Evolutionary conservation across 2,113 vertebrate genomes (phyloP).

Genomic region (Corvus hawaiiensis): DNA sequence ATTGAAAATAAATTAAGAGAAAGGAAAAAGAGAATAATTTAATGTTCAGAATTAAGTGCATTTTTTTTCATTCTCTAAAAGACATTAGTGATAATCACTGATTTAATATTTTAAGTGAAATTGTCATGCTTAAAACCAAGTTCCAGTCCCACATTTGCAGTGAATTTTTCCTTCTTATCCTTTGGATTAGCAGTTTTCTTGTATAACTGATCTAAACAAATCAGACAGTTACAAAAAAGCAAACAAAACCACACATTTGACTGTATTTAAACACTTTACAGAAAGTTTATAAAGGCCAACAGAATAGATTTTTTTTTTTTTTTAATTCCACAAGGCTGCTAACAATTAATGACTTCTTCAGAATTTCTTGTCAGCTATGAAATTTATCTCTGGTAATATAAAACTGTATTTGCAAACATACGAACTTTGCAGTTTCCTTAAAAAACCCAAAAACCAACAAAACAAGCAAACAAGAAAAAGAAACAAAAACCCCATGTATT

Average conservation of each 20-base stretch:
- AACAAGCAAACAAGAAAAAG: rapidly evolving
- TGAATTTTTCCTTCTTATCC: neutral
- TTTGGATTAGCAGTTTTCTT: neutral
- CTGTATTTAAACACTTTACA: neutral
- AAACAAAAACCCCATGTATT: neutral
- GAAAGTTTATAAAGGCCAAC: neutral
- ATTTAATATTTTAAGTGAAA: neutral
- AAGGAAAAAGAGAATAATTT: neutral
- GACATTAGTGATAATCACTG: neutral
- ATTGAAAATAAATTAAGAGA: neutral
- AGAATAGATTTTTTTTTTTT: neutral
- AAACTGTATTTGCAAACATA: neutral
- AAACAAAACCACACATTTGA: neutral
- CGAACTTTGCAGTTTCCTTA: neutral
- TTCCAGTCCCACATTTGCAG: neutral
- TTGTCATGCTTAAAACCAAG: neutral
- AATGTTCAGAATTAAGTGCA: neutral
- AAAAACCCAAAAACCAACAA: neutral
- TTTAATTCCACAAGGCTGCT: neutral
- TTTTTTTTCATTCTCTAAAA: neutral
- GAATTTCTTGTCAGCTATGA: neutral
- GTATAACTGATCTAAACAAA: neutral
- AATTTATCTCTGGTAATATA: neutral
- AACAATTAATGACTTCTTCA: neutral
- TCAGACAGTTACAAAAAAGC: neutral